These are phyloP conservation scores for Suillia variegata DNA, from an alignment of 2,888 invertebrate species.

Conservation along the genomic window DNA sequence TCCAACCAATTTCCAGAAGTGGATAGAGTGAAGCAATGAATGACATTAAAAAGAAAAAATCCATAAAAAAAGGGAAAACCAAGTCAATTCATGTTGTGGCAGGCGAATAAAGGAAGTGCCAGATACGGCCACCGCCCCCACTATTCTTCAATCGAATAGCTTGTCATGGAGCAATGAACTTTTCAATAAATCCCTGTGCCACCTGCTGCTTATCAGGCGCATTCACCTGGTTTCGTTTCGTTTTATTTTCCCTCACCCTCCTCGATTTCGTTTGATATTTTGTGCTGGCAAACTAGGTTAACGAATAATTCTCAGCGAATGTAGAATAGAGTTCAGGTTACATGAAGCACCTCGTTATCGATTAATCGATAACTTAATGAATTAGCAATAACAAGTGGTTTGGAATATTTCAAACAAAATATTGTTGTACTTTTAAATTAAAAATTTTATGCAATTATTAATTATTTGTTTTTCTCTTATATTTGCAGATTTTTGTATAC, in stretches of 20 bases:
- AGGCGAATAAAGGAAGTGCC: background rate
- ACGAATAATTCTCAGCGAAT: background rate
- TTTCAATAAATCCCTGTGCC: slow-evolving; percentile 2
- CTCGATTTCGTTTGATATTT: no score
- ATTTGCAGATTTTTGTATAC: slow-evolving; percentile 11
- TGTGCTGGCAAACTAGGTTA: background rate
- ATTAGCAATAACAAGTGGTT: no score
- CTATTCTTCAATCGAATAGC: background rate
- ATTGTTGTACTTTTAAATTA: background rate
- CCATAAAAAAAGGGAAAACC: background rate
- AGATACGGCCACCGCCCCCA: background rate
- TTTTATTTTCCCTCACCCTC: background rate
- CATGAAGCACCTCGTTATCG: no score
- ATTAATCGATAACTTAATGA: slow-evolving; percentile 4
- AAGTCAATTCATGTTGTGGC: background rate
- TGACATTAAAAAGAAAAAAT: background rate
- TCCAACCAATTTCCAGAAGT: background rate
- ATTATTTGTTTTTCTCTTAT: background rate
- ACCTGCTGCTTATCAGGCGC: background rate
- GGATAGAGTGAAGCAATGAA: background rate
- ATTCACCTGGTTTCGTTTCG: background rate
- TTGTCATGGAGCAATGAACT: slow-evolving; percentile 10
- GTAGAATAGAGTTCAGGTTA: background rate
- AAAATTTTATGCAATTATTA: background rate
- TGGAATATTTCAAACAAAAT: no score